phyloP scores from a whole-genome alignment of 2,888 invertebrate genomes.

The Microplitis manilae region DNA sequence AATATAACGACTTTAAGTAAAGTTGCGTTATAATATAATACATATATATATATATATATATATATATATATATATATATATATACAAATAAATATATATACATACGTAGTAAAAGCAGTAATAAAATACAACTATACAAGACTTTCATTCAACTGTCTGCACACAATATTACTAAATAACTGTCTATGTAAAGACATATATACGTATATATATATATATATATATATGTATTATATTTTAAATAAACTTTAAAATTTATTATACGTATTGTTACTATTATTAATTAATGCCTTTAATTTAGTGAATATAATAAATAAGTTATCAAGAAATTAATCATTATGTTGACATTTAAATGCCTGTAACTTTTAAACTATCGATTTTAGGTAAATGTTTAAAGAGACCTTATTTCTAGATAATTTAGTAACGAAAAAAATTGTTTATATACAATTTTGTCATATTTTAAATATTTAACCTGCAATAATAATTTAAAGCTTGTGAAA shows the following conservation, averaged over 20 bases:
- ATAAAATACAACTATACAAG: conserved; percentile 7
- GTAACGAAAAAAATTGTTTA: too few species aligned
- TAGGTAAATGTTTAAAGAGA: too few species aligned
- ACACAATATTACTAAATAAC: not conserved
- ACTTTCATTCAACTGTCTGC: not conserved
- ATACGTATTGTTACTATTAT: not conserved
- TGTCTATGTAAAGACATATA: not conserved
- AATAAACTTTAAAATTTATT: not conserved
- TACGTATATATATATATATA: not conserved
- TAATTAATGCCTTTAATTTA: not conserved
- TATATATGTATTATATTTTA: not conserved
- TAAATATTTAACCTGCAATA: not conserved
- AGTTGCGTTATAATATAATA: conserved; percentile 1
- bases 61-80: not conserved
- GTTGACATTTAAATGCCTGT: too few species aligned
- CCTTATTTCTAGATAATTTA: too few species aligned
- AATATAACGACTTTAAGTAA: conserved; percentile 30
- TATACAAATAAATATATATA: not conserved
- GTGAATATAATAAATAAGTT: too few species aligned
- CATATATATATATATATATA: not conserved
- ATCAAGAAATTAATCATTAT: too few species aligned
- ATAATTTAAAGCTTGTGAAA: not conserved
- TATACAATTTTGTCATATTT: too few species aligned
- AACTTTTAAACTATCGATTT: too few species aligned
- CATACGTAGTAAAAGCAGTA: not conserved